Conservation (phyloP, 2,888 invertebrate genomes). For the Liodrosophila aerea region DNA sequence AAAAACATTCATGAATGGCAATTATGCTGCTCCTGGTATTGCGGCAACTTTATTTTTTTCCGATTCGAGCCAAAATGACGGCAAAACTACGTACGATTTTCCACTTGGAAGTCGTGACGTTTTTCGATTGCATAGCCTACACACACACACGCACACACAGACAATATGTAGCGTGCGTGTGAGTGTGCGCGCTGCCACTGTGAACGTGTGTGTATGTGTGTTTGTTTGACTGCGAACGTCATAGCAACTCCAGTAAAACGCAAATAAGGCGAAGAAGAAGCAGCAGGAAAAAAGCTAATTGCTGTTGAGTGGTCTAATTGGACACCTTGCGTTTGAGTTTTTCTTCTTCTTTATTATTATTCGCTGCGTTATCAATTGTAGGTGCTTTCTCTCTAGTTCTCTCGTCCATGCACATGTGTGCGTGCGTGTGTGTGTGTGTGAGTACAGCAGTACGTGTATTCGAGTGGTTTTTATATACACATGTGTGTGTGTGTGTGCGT, state of each 20-base stretch:
- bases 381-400: conserved; percentile 43
- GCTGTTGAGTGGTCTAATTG: conserved; percentile 71
- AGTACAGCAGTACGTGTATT: not conserved
- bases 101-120: conserved; percentile 76
- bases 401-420: conserved; percentile 5
- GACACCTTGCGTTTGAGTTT: conserved; percentile 62
- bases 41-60: conserved; percentile 40
- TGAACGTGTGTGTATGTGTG: conserved; percentile 15
- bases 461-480: conserved; percentile 12
- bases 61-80: conserved; percentile 51
- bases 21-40: conserved; percentile 54
- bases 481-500: conserved; percentile 31
- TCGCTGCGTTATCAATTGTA: conserved; percentile 62
- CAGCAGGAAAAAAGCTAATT: conserved; percentile 55
- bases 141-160: not conserved
- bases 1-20: conserved; percentile 70
- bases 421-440: conserved; percentile 7
- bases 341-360: conserved; percentile 19
- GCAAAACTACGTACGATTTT: conserved; percentile 67
- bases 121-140: conserved; percentile 59
- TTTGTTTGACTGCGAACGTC: conserved; percentile 56
- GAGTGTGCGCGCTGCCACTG: conserved; percentile 30
- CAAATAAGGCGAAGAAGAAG: conserved; percentile 54
- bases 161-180: not conserved
- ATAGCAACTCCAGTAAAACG: conserved; percentile 75